Percentiles rank a stretch among this genome's conserved stretches.
These are phyloP conservation scores for Paragorgia papillata DNA, from an alignment of 92 coral and sea anemone genomes.

Conservation along the genomic window DNA sequence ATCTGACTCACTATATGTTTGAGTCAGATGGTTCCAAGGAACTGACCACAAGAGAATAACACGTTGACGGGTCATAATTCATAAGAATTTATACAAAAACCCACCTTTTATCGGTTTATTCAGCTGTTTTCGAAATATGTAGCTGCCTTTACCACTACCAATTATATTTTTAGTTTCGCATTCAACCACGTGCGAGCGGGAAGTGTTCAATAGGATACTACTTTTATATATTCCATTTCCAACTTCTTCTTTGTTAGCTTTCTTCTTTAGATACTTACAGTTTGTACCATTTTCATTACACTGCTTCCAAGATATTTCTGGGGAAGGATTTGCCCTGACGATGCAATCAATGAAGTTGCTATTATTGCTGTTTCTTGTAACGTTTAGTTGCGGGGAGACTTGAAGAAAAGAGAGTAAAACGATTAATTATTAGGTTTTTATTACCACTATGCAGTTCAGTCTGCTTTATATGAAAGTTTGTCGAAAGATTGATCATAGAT, in stretches of 20 bases:
- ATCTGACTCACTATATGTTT: constrained; percentile 73
- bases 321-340: constrained; percentile 21
- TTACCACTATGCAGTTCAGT: too few species aligned
- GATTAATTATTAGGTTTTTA: too few species aligned
- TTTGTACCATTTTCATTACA: constrained; percentile 8
- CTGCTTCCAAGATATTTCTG: constrained; percentile 23
- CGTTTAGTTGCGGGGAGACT: background rate
- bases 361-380: background rate
- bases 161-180: constrained; percentile 19
- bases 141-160: background rate
- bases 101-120: background rate
- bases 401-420: background rate
- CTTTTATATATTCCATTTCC: constrained; percentile 14
- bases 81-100: constrained; percentile 59
- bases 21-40: constrained; percentile 87
- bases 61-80: constrained; percentile 72
- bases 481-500: too few species aligned
- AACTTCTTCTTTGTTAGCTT: background rate
- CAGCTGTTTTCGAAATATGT: background rate
- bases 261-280: constrained; percentile 12
- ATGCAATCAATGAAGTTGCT: constrained; percentile 16
- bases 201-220: background rate
- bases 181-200: background rate
- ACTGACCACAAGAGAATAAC: constrained; percentile 82
- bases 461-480: too few species aligned